A percentile compares a stretch with the other conserved stretches of the same genome.
Conservation (phyloP, 1,140 invertebrate species). For the Phymorhynchus buccinoides region DNA sequence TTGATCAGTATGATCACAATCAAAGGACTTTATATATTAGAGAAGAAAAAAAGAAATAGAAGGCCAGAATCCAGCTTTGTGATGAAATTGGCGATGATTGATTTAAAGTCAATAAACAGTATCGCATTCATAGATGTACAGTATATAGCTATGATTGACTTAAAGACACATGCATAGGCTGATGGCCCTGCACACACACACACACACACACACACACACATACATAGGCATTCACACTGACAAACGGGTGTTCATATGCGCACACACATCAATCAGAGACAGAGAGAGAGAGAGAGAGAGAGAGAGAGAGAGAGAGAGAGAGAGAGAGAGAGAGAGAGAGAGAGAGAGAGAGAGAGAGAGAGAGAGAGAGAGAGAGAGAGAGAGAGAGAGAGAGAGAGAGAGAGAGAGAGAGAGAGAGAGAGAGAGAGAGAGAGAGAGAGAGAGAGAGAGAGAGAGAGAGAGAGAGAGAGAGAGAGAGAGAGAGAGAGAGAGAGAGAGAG, state of each 20-base stretch:
- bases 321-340: background rate
- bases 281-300: conserved; percentile 15
- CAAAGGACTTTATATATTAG: too few relatives aligned
- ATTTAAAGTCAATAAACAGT: too few relatives aligned
- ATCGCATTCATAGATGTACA: too few relatives aligned
- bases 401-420: background rate
- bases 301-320: conserved; percentile 9
- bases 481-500: background rate
- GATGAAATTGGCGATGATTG: too few relatives aligned
- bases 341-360: conserved; percentile 21
- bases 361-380: background rate
- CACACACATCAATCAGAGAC: too few relatives aligned
- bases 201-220: background rate
- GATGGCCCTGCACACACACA: too few relatives aligned
- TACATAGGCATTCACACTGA: background rate
- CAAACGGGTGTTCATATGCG: too few relatives aligned
- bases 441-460: background rate
- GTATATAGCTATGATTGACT: too few relatives aligned
- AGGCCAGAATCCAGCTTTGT: too few relatives aligned
- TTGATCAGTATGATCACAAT: too few relatives aligned
- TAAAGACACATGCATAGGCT: too few relatives aligned
- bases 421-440: background rate
- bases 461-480: background rate
- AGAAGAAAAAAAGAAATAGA: too few relatives aligned
- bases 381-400: background rate